Conservation (phyloP, 1,140 invertebrate species). For the Globodera ellingtonae region DNA sequence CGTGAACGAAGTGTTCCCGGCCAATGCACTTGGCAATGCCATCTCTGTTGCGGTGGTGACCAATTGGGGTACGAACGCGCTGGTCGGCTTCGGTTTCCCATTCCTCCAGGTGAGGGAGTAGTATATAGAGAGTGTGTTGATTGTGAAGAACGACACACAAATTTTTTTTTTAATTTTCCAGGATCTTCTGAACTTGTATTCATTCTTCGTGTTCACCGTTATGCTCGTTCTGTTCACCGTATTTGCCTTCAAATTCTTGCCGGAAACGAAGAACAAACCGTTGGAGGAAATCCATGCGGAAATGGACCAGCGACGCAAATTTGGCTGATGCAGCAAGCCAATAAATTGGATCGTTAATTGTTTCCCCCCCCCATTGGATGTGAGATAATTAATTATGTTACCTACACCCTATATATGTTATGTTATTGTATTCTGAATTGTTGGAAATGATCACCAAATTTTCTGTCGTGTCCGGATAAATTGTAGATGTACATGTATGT, state of each 20-base stretch:
- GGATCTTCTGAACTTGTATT: slow-evolving; percentile 66
- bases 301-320: slow-evolving; percentile 16
- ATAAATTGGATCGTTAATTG: too few species aligned
- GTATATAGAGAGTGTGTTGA: slow-evolving; percentile 35
- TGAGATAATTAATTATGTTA: too few species aligned
- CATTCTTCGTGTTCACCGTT: slow-evolving; percentile 69
- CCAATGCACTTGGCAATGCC: slow-evolving; percentile 90
- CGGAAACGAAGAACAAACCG: slow-evolving; percentile 70
- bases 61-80: slow-evolving; percentile 97
- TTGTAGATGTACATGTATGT: too few species aligned
- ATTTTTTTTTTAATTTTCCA: slow-evolving; percentile 45
- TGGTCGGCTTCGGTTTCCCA: slow-evolving; percentile 90
- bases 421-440: too few species aligned
- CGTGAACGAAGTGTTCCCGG: slow-evolving; percentile 92
- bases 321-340: too few species aligned
- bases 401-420: too few species aligned
- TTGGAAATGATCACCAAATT: too few species aligned
- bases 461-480: too few species aligned
- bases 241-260: slow-evolving; percentile 69
- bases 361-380: too few species aligned
- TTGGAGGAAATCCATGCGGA: slow-evolving; percentile 38
- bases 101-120: slow-evolving; percentile 55
- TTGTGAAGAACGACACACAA: background rate
- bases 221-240: slow-evolving; percentile 68
- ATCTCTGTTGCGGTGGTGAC: slow-evolving; percentile 96